Conservation (phyloP, 1,140 invertebrate genomes). For the Heliconius eleuchia region DNA sequence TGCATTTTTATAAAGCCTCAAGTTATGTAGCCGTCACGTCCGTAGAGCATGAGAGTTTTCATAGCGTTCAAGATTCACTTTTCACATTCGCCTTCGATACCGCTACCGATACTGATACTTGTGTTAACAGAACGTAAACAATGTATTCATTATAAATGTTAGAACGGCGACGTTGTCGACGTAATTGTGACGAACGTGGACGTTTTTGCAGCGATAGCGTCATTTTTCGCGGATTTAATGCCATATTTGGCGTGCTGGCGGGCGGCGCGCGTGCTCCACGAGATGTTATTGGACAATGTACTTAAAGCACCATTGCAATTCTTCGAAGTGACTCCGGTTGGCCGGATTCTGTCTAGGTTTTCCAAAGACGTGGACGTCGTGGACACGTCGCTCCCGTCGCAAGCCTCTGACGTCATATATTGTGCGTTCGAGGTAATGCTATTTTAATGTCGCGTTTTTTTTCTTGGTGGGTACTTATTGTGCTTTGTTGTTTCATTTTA, state of each 20-base stretch:
- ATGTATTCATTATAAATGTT: slow-evolving; percentile 73
- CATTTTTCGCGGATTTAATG: slow-evolving; percentile 86
- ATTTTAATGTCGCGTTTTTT: slow-evolving; percentile 1
- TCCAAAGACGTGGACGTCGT: slow-evolving; percentile 89
- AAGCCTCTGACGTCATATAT: slow-evolving; percentile 88
- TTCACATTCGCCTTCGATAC: slow-evolving; percentile 19
- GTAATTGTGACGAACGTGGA: slow-evolving; percentile 35
- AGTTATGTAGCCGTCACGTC: neutral
- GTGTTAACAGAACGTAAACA: slow-evolving; percentile 49
- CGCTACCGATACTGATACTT: slow-evolving; percentile 11
- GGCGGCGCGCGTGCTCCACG: slow-evolving; percentile 89
- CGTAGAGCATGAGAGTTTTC: slow-evolving; percentile 31
- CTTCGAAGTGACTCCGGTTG: slow-evolving; percentile 94
- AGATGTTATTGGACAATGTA: slow-evolving; percentile 87
- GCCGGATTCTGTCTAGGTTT: slow-evolving; percentile 93
- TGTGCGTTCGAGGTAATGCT: slow-evolving; percentile 89
- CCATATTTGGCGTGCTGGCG: slow-evolving; percentile 87
- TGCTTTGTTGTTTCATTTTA: neutral
- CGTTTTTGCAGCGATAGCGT: slow-evolving; percentile 84
- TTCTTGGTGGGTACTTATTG: slow-evolving; percentile 15
- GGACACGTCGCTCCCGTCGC: slow-evolving; percentile 87
- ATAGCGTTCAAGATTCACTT: slow-evolving; percentile 28
- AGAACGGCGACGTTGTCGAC: slow-evolving; percentile 3
- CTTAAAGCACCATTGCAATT: slow-evolving; percentile 89
- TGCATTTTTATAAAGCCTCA: neutral